Percentiles rank a stretch among this genome's conserved stretches.
phyloP scores from a whole-genome alignment of 2,113 vertebrate genomes.

The Myrmecophaga tridactyla region DNA sequence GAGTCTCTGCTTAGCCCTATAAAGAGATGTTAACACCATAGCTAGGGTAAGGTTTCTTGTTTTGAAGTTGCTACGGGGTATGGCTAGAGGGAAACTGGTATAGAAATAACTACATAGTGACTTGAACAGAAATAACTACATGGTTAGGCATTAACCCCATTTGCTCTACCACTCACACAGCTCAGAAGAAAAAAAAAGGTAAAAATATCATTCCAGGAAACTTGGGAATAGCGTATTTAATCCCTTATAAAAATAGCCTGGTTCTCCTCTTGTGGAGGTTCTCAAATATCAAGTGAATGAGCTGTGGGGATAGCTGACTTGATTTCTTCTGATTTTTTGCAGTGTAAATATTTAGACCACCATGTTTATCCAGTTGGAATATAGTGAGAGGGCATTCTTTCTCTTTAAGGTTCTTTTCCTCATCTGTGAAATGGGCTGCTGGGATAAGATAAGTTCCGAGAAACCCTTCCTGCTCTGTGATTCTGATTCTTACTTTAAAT shows the following conservation, averaged over 20 bases:
- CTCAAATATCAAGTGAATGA: background rate
- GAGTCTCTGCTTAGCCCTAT: background rate
- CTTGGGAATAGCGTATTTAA: background rate
- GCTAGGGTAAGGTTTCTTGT: background rate
- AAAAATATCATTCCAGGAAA: background rate
- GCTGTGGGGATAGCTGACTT: background rate
- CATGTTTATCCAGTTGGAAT: background rate
- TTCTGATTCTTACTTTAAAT: background rate
- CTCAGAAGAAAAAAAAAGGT: background rate
- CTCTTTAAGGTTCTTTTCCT: background rate
- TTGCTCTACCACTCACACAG: background rate
- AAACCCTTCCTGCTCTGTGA: background rate
- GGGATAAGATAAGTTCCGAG: background rate
- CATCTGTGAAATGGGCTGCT: background rate
- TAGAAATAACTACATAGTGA: background rate
- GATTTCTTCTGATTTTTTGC: background rate
- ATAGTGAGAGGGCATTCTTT: accelerated
- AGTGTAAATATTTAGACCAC: background rate
- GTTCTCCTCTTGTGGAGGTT: background rate
- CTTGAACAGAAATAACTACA: background rate
- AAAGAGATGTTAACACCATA: background rate
- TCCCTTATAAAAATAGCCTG: background rate
- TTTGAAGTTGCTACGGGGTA: background rate
- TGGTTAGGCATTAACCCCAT: background rate
- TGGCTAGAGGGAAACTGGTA: background rate